A percentile compares a stretch with the other conserved stretches of the same genome.
Evolutionary conservation across 2,113 vertebrate species (phyloP).

Genomic region (Myotis lucifugus): DNA sequence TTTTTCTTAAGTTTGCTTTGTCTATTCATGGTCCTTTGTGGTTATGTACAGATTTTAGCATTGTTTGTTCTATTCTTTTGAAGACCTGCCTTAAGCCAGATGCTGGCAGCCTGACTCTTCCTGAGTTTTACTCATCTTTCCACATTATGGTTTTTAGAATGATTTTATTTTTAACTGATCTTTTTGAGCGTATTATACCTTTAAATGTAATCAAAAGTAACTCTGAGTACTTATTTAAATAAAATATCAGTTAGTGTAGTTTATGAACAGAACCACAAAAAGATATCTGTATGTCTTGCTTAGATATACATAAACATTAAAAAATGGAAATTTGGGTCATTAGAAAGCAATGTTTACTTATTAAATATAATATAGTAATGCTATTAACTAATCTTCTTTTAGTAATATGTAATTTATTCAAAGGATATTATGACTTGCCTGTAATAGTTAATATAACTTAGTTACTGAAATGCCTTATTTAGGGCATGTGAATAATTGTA

Average conservation of each 20-base stretch:
- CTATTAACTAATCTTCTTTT: background rate
- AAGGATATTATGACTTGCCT: background rate
- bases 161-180: slow-evolving; percentile 41
- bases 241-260: background rate
- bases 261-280: background rate
- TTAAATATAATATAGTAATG: background rate
- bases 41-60: background rate
- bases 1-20: background rate
- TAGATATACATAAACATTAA: slow-evolving; percentile 8
- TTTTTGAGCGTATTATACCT: slow-evolving; percentile 16
- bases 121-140: background rate
- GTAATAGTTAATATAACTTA: background rate
- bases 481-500: slow-evolving; percentile 33
- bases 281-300: background rate
- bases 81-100: background rate
- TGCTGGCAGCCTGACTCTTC: background rate
- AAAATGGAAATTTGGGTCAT: background rate
- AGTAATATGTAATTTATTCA: slow-evolving; percentile 29
- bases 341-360: slow-evolving; percentile 28
- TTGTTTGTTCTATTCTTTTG: background rate
- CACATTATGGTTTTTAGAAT: background rate
- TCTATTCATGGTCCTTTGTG: background rate
- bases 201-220: slow-evolving; percentile 54
- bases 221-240: slow-evolving; percentile 25
- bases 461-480: slow-evolving; percentile 47